Evolutionary conservation across 1,140 invertebrate genomes (phyloP), one percentile per base, ranked within the genome.

Genomic region (Achroia grisella): DNA sequence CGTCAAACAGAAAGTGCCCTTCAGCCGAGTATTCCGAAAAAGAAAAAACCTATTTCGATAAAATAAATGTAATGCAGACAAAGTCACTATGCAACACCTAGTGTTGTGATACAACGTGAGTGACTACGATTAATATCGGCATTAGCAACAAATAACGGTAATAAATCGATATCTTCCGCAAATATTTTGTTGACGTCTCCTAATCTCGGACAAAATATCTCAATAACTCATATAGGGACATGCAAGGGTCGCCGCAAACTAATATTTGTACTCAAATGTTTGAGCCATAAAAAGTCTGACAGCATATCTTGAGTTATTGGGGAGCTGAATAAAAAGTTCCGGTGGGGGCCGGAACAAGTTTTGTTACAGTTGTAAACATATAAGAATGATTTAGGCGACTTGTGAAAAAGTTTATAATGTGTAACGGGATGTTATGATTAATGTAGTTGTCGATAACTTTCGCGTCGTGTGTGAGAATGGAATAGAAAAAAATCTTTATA

Each of bases 301-400:
- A 63, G 56, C 56, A 55, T 57, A 69, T 67, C 63, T 71, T 65
- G 70, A 75, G 52, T 69, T 78, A 75, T 78, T 65, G 61, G 62
- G 48, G 46, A 39, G 49, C 17, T 23, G 54, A 62, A 62, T 70
- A 58, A 72, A 78, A 73, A 75, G 68, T 23, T 23, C 17, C 17
- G 17, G 55, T 76, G 69, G 51, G 32, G 52, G 46, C 55, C 52
- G 65, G 65, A 61, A 56, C 43, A 65, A 75, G 59, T 74, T 78
- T 61, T 58, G 62, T 65, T 62, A 61, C 56, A 50, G 60, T 65
- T 76, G 70, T 76, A 74, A 76, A 69, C 57, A 58, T 65, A 23
- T 65, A 67, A 63, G 56, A 50, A 74, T 78, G 74, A 78, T 78
- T 73, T 78, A 75, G 49, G 53, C 44, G 44, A 71, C 57, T 73